Evolutionary conservation across 2,113 vertebrate genomes (phyloP).

Genomic region (Malurus melanocephalus): DNA sequence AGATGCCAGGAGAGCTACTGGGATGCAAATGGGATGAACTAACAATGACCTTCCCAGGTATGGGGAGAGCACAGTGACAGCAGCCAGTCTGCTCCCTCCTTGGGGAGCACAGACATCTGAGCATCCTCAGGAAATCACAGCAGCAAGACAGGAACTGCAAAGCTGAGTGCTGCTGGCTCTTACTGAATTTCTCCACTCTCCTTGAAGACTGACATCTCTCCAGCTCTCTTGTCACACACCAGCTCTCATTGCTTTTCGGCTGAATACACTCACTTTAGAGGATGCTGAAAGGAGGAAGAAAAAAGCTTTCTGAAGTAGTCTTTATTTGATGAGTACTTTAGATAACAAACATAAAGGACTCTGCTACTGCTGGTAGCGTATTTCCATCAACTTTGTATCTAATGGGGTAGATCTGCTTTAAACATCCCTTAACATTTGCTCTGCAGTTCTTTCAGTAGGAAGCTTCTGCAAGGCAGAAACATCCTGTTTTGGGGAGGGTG

Average conservation of each 20-base stretch:
- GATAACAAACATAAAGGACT: background rate
- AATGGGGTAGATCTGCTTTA: background rate
- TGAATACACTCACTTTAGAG: background rate
- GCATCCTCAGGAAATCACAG: background rate
- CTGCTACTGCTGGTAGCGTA: background rate
- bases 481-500: background rate
- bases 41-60: background rate
- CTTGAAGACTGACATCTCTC: background rate
- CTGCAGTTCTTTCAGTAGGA: background rate
- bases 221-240: background rate
- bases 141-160: background rate
- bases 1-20: background rate
- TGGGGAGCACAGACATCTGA: background rate
- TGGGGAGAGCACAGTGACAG: background rate
- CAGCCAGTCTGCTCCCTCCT: background rate
- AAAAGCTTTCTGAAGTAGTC: background rate
- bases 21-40: background rate
- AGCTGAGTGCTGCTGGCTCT: background rate
- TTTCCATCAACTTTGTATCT: background rate
- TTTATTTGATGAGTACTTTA: background rate
- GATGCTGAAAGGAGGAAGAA: background rate
- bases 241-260: background rate
- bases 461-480: background rate
- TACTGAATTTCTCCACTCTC: background rate
- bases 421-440: background rate